Evolutionary conservation across 2,888 invertebrate species (phyloP).

Genomic region (Caenorhabditis plicata): DNA sequence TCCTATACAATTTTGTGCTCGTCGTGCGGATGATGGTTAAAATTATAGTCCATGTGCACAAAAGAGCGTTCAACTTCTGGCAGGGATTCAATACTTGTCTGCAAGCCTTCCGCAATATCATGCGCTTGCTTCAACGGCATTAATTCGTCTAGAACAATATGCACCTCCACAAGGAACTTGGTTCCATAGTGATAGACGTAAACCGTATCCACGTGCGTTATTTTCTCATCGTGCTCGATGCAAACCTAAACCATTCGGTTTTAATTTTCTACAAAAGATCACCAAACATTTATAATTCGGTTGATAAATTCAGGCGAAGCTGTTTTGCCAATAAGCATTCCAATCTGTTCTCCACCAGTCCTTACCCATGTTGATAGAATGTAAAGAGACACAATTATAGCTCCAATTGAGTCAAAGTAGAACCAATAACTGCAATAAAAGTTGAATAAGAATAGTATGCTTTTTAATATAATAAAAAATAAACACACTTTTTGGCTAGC

Average conservation of each 20-base stretch:
- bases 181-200: constrained; percentile 70
- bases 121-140: constrained; percentile 68
- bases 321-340: constrained; percentile 59
- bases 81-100: constrained; percentile 68
- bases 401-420: constrained; percentile 69
- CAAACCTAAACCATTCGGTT: too few relatives aligned
- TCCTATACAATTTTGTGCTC: constrained; percentile 67
- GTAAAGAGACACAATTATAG: constrained; percentile 68
- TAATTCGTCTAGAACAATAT: constrained; percentile 68
- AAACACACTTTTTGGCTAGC: constrained; percentile 19
- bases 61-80: constrained; percentile 68
- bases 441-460: neutral
- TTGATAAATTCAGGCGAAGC: constrained; percentile 66
- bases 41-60: constrained; percentile 70
- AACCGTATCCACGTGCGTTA: constrained; percentile 68
- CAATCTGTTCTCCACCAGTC: constrained; percentile 67
- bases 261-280: too few relatives aligned
- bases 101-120: constrained; percentile 69
- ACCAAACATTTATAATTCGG: constrained; percentile 65
- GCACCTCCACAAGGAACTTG: constrained; percentile 67
- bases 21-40: constrained; percentile 66
- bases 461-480: neutral
- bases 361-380: constrained; percentile 67
- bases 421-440: constrained; percentile 50
- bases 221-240: constrained; percentile 61